Evolutionary conservation across 2,113 vertebrate genomes (phyloP).

Genomic region (Oceanites oceanicus): DNA sequence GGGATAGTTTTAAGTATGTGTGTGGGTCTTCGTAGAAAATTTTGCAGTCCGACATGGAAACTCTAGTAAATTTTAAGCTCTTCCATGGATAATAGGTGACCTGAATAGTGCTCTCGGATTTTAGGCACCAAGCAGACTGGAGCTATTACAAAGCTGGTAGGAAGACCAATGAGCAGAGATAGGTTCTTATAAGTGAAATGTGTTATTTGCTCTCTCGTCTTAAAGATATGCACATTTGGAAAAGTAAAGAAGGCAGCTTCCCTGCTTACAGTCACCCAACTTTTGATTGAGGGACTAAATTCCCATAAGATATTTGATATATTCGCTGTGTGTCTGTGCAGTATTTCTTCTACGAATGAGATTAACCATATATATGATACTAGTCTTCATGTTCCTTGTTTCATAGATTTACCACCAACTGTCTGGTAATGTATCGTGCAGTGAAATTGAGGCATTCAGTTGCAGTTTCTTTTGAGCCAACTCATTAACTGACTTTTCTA

Average conservation of each 20-base stretch:
- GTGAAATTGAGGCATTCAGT: neutral
- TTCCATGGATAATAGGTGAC: neutral
- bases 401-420: neutral
- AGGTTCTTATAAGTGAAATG: neutral
- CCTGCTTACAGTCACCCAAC: neutral
- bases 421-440: neutral
- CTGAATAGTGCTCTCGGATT: neutral
- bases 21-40: neutral
- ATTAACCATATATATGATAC: neutral
- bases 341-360: neutral
- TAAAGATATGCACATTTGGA: neutral
- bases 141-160: neutral
- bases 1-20: neutral
- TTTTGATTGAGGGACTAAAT: neutral
- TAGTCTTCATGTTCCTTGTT: neutral
- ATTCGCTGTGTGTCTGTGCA: neutral
- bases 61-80: neutral
- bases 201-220: neutral
- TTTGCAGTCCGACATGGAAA: rapidly evolving
- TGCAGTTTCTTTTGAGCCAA: neutral
- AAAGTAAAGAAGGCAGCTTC: neutral
- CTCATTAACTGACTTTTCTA: neutral
- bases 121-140: neutral
- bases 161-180: neutral
- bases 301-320: neutral